Evolutionary conservation across 2,797 vertebrate species (phyloP).

Genomic region (Heliangelus exortis): DNA sequence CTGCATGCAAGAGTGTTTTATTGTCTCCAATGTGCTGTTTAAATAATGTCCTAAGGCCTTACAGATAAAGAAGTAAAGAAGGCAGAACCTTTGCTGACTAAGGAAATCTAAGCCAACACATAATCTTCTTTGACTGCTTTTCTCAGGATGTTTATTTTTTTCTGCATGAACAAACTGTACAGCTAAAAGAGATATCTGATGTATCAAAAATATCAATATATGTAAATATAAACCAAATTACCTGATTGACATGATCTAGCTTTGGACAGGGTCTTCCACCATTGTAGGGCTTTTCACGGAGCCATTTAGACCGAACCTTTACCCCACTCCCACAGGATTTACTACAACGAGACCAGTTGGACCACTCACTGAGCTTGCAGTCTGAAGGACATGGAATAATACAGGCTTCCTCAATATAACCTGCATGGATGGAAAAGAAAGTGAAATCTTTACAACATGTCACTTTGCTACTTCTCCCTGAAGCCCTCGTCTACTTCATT

Average conservation of each 20-base stretch:
- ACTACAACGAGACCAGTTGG: conserved; percentile 98
- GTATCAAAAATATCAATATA: not conserved
- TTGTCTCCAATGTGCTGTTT: not conserved
- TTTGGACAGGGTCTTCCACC: conserved; percentile 96
- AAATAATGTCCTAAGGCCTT: not conserved
- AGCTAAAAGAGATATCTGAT: not conserved
- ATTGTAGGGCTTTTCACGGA: conserved; percentile 97
- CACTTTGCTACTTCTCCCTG: conserved; percentile 3
- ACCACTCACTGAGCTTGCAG: conserved; percentile 99
- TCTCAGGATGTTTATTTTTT: not conserved
- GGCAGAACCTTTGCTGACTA: not conserved
- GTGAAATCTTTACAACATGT: not conserved
- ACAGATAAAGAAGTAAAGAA: not conserved
- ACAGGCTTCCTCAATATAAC: conserved; percentile 98
- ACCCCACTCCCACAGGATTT: conserved; percentile 97
- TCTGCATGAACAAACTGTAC: not conserved
- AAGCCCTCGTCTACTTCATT: conserved; percentile 40
- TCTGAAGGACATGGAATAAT: conserved; percentile 97
- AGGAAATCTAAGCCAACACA: not conserved
- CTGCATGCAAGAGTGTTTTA: not conserved
- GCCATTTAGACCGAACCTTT: conserved; percentile 98
- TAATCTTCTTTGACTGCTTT: not conserved
- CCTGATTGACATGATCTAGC: conserved; percentile 96
- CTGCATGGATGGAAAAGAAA: conserved; percentile 72
- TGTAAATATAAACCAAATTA: conserved; percentile 57